Evolutionary conservation across 1,140 invertebrate genomes (phyloP).

Genomic region (Leptopilina clavipes): DNA sequence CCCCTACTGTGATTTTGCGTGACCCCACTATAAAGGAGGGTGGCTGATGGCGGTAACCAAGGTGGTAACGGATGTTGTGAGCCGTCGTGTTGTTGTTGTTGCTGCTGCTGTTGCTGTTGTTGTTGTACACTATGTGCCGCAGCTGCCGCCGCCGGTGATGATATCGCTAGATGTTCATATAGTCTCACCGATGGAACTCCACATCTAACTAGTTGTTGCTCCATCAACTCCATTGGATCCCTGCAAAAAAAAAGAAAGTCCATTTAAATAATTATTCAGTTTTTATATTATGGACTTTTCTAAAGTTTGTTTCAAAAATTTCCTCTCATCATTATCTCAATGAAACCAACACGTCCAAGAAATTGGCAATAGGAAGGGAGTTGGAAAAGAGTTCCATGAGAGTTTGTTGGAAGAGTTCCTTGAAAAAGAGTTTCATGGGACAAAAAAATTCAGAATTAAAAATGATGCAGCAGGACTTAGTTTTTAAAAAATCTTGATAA

Average conservation of each 20-base stretch:
- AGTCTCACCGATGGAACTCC: constrained; percentile 70
- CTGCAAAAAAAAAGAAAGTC: constrained; percentile 57
- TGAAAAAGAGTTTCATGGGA: no score
- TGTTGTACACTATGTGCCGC: constrained; percentile 57
- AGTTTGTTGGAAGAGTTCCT: no score
- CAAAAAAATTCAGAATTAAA: no score
- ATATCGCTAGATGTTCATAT: constrained; percentile 71
- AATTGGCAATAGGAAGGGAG: no score
- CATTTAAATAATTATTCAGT: neutral
- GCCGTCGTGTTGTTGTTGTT: constrained; percentile 55
- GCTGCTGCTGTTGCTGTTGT: constrained; percentile 58
- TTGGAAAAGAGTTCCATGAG: no score
- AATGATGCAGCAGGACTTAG: no score
- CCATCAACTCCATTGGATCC: constrained; percentile 74
- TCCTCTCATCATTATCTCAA: no score
- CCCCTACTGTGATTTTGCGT: constrained; percentile 60
- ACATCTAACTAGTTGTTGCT: constrained; percentile 72
- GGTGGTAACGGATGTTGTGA: constrained; percentile 45
- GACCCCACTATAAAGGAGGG: constrained; percentile 56
- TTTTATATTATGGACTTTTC: no score
- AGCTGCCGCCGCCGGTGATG: constrained; percentile 58
- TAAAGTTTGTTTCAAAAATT: no score
- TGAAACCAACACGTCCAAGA: no score
- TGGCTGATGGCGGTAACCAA: constrained; percentile 53
- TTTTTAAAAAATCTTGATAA: no score